Evolutionary conservation across 2,113 vertebrate genomes (phyloP), one percentile per base, ranked within the genome.

Genomic region (Emberiza fucata): DNA sequence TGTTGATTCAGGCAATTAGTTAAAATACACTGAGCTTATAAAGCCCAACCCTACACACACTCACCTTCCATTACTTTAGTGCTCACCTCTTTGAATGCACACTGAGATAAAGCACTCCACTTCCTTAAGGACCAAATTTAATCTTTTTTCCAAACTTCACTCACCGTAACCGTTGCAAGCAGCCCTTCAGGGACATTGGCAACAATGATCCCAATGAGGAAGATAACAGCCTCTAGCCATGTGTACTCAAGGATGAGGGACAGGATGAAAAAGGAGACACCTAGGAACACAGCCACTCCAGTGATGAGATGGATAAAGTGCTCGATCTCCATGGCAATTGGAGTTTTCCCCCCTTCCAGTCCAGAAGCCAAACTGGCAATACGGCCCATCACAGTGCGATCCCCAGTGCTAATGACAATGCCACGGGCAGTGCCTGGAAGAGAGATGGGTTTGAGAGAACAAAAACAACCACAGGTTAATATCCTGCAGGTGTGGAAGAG

Each of bases 291-390:
- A 8, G 98, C 98, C 79, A 98, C 98, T 1, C 98, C 98, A 40
- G 98, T 98, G 92, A 98, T 98, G 81, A 98, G 83, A 42, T 98
- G 98, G 90, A 98, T 98, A 45, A 98, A 98, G 75, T 98, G 98
- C 42, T 98, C 98, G 0, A 98, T 98, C 66, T 98, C 98, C 5
- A 90, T 66, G 9, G 98, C 97, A 59, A 98, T 98, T 76, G 98
- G 98, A n/a, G 98, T 98, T 90, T 97, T 98, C 2, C 98, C 98
- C 3, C 98, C 98, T 90, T 98, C 98, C 77, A 98, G 95, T 35
- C 98, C 98, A 31, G 98, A 98, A 35, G 98, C 98, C 56, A 98
- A 95, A 1, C 98, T 98, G 33, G 98, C 98, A 39, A 98, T 98
- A 8, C 98, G 98, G 14, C 98, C 98, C 98, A 98, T 98, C 47